A percentile compares a stretch with the other conserved stretches of the same genome.
phyloP scores from a whole-genome alignment of 2,888 invertebrate species.

The Ernsta delagoae region DNA sequence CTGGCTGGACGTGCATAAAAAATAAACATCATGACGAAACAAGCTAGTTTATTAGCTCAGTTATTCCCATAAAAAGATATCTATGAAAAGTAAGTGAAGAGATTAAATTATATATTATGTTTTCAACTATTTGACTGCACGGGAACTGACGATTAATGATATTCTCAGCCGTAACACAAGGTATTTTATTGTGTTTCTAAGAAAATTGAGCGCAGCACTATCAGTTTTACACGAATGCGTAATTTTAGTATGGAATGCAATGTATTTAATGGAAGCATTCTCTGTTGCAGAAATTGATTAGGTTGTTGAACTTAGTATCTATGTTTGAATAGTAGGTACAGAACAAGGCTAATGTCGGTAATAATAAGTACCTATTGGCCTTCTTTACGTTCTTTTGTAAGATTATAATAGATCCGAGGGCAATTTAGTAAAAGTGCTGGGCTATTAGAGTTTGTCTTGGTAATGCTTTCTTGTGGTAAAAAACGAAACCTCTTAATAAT shows the following conservation, averaged over 20 bases:
- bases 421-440: background rate
- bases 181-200: background rate
- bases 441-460: too few relatives aligned
- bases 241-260: background rate
- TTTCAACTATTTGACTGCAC: background rate
- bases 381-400: background rate
- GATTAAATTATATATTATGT: background rate
- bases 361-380: background rate
- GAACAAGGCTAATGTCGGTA: background rate
- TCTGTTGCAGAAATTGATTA: conserved; percentile 8
- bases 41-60: conserved; percentile 23
- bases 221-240: background rate
- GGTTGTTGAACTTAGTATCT: conserved; percentile 7
- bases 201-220: background rate
- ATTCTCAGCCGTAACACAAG: background rate
- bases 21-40: conserved; percentile 24
- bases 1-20: conserved; percentile 36
- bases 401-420: background rate
- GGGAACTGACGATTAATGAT: background rate
- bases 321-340: too few relatives aligned
- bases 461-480: too few relatives aligned
- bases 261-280: background rate
- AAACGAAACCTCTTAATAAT: too few relatives aligned
- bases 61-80: background rate
- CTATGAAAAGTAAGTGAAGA: conserved; percentile 1